Evolutionary conservation across 2,888 invertebrate species (phyloP).

Genomic region (Listrodromus nycthemerus): DNA sequence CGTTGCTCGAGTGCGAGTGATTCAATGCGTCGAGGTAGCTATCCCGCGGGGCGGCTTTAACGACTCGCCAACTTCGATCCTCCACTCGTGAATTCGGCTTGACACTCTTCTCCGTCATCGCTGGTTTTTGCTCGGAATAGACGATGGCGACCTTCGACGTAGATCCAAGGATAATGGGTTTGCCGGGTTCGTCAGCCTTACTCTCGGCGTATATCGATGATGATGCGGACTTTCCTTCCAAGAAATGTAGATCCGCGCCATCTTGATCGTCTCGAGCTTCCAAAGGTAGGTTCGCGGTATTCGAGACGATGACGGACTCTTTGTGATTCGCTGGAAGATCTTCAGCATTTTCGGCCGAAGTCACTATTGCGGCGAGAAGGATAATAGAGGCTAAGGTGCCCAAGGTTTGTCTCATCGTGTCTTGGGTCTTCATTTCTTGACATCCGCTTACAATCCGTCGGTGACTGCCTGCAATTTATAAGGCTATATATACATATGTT

Average conservation of each 20-base stretch:
- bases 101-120: constrained; percentile 27
- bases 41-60: constrained; percentile 82
- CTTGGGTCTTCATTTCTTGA: constrained; percentile 31
- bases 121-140: constrained; percentile 51
- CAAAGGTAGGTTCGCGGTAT: constrained; percentile 62
- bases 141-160: constrained; percentile 59
- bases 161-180: constrained; percentile 47
- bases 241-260: constrained; percentile 55
- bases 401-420: constrained; percentile 14
- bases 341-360: constrained; percentile 35
- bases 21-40: constrained; percentile 89
- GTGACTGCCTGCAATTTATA: constrained; percentile 29
- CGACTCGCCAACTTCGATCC: constrained; percentile 61
- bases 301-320: constrained; percentile 36
- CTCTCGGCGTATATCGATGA: constrained; percentile 2
- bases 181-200: constrained; percentile 1
- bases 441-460: not conserved
- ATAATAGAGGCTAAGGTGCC: constrained; percentile 32
- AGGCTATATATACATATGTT: too few species aligned
- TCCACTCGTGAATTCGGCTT: constrained; percentile 26
- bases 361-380: constrained; percentile 34
- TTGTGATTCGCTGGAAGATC: constrained; percentile 62
- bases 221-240: constrained; percentile 46
- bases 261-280: constrained; percentile 68
- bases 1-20: constrained; percentile 86